phyloP scores from a whole-genome alignment of 2,797 vertebrate genomes.

The Remorina albescens region DNA sequence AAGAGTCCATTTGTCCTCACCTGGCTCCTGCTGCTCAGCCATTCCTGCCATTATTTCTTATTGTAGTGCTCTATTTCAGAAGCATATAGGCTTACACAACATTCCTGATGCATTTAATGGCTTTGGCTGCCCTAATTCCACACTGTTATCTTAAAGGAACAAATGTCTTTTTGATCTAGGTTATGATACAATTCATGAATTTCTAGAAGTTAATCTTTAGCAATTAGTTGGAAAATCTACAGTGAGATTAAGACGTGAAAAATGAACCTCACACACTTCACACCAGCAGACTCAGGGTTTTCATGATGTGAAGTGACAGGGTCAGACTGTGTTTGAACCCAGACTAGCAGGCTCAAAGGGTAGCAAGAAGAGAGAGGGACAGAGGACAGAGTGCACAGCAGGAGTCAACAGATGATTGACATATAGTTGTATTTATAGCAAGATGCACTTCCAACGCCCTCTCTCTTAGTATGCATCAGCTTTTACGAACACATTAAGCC shows the following conservation, averaged over 20 bases:
- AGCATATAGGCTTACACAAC: not conserved
- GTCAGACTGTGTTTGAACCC: conserved; percentile 68
- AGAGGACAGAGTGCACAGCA: conserved; percentile 41
- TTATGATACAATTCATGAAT: not conserved
- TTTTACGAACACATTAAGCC: not conserved
- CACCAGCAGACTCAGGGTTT: conserved; percentile 22
- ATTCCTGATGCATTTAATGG: not conserved
- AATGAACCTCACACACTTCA: conserved; percentile 6
- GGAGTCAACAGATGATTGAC: conserved; percentile 50
- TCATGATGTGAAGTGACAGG: conserved; percentile 60
- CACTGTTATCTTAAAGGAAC: conserved; percentile 9
- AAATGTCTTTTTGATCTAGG: not conserved
- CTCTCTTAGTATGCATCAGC: not conserved
- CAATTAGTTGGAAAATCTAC: conserved; percentile 7
- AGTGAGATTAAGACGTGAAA: conserved; percentile 7
- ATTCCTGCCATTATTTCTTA: conserved; percentile 18
- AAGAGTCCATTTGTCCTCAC: conserved; percentile 70
- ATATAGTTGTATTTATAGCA: conserved; percentile 43
- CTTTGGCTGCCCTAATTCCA: not conserved
- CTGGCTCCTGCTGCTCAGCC: conserved; percentile 47
- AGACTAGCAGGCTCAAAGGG: conserved; percentile 82
- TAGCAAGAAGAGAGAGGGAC: conserved; percentile 49
- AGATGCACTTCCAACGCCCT: conserved; percentile 1
- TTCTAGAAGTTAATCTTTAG: not conserved
- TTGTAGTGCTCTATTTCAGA: not conserved